Conservation (phyloP, 2,888 invertebrate genomes). For the Eurytoma californica region DNA sequence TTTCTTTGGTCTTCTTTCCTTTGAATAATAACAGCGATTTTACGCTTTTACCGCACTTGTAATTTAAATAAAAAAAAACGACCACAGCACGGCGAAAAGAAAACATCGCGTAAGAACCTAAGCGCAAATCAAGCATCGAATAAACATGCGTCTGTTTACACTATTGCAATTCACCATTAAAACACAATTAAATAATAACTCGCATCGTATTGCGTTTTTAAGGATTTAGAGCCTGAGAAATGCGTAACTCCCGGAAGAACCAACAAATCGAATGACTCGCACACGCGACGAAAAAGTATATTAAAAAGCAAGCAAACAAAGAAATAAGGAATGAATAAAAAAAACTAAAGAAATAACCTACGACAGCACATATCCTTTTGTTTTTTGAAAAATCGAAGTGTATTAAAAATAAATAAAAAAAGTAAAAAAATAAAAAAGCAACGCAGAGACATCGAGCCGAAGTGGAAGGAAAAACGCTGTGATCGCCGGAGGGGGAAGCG, state of each 20-base stretch:
- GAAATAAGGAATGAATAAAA: slow-evolving; percentile 28
- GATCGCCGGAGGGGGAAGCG: slow-evolving; percentile 11
- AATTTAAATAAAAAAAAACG: neutral
- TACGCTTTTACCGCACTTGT: too few relatives aligned
- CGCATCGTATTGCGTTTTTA: slow-evolving; percentile 22
- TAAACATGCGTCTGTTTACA: slow-evolving; percentile 52
- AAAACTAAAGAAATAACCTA: slow-evolving; percentile 41
- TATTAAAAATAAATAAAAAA: slow-evolving; percentile 15
- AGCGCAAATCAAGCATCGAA: slow-evolving; percentile 60
- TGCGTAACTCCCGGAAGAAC: slow-evolving; percentile 24
- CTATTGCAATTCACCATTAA: slow-evolving; percentile 31
- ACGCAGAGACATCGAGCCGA: slow-evolving; percentile 47
- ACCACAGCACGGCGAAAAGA: neutral
- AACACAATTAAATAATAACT: neutral
- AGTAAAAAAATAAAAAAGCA: slow-evolving; percentile 26
- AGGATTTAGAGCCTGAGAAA: slow-evolving; percentile 1
- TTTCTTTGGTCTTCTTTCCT: too few relatives aligned
- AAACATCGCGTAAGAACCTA: slow-evolving; percentile 27
- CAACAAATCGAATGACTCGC: slow-evolving; percentile 21
- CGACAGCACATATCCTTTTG: slow-evolving; percentile 65
- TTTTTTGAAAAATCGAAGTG: slow-evolving; percentile 56
- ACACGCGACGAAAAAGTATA: slow-evolving; percentile 9
- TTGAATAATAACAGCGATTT: too few relatives aligned
- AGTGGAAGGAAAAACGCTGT: slow-evolving; percentile 31
- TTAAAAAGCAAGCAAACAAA: slow-evolving; percentile 32